Evolutionary conservation across 1,140 invertebrate genomes (phyloP).

Genomic region (Calliphora vicina): DNA sequence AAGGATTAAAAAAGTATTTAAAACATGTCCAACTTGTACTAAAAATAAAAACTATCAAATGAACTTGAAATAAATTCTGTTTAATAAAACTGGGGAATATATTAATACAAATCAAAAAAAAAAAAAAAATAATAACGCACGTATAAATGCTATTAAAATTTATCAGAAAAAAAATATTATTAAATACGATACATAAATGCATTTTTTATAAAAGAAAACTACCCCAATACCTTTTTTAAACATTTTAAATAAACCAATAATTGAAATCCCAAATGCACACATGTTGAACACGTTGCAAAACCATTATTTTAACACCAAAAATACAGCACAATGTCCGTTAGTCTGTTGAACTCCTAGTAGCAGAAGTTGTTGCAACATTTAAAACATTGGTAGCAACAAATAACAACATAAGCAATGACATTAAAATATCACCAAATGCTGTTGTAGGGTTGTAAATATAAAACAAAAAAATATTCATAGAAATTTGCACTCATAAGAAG

Average conservation of each 20-base stretch:
- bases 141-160: constrained; percentile 27
- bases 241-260: constrained; percentile 40
- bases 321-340: not conserved
- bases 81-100: not conserved
- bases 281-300: constrained; percentile 41
- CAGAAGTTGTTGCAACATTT: not conserved
- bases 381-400: constrained; percentile 32
- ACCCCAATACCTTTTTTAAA: constrained; percentile 17
- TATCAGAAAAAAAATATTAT: not conserved
- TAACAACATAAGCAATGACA: constrained; percentile 37
- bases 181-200: not conserved
- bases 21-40: not conserved
- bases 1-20: constrained; percentile 20
- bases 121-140: not conserved
- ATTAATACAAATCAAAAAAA: not conserved
- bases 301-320: constrained; percentile 40
- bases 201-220: not conserved
- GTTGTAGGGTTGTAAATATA: not conserved
- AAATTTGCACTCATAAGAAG: too few relatives aligned
- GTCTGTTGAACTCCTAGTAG: not conserved
- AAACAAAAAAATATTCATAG: not conserved
- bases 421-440: constrained; percentile 24
- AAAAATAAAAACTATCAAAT: constrained; percentile 27
- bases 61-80: not conserved
- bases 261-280: constrained; percentile 43